Evolutionary conservation across 1,140 invertebrate genomes (phyloP).

Genomic region (Drosophila pseudoobscura): DNA sequence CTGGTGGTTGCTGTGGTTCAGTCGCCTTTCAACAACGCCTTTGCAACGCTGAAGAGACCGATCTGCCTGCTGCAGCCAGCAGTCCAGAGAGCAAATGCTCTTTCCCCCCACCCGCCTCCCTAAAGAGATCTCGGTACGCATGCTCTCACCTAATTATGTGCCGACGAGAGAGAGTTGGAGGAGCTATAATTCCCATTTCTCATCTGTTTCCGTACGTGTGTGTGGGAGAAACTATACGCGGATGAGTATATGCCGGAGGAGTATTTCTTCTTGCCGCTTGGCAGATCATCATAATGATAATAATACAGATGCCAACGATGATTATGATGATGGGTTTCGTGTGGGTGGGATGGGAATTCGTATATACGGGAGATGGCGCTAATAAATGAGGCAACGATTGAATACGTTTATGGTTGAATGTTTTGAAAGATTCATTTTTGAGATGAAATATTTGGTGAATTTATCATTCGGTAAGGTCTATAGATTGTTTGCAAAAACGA

Average conservation of each 20-base stretch:
- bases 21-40: slow-evolving; percentile 43
- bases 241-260: neutral
- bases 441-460: too few relatives aligned
- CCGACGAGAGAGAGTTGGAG: neutral
- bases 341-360: slow-evolving; percentile 4
- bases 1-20: slow-evolving; percentile 37
- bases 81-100: slow-evolving; percentile 3
- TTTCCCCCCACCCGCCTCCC: neutral
- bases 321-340: neutral
- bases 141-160: slow-evolving; percentile 61
- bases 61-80: slow-evolving; percentile 10
- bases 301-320: slow-evolving; percentile 16
- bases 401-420: too few relatives aligned
- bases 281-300: slow-evolving; percentile 22
- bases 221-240: neutral
- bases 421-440: too few relatives aligned
- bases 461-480: too few relatives aligned
- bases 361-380: too few relatives aligned
- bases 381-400: too few relatives aligned
- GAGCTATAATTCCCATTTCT: slow-evolving; percentile 39
- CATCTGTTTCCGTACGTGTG: slow-evolving; percentile 5
- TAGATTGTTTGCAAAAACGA: too few relatives aligned
- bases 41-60: neutral
- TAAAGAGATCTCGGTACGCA: slow-evolving; percentile 10
- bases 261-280: neutral